Conservation (phyloP, 1,140 invertebrate genomes). For the Procambarus virginalis region DNA sequence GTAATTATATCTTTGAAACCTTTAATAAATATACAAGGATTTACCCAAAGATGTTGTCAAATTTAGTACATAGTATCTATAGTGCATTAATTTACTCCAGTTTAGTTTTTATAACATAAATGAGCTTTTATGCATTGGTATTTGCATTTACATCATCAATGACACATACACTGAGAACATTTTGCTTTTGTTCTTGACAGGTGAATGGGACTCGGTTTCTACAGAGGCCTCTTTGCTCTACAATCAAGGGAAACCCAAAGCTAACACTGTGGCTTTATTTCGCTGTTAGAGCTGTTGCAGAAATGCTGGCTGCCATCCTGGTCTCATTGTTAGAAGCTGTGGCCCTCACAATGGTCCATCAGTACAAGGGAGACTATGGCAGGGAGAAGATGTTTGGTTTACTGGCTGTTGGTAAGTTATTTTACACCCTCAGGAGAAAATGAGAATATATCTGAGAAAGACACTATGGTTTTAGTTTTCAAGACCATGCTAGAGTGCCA, state of each 20-base stretch:
- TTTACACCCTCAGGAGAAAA: background rate
- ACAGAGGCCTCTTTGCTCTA: constrained; percentile 25
- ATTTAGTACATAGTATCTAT: too few species aligned
- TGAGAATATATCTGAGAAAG: background rate
- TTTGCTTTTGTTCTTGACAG: constrained; percentile 18
- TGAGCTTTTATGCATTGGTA: too few species aligned
- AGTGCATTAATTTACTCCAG: too few species aligned
- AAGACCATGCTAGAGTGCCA: background rate
- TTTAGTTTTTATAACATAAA: too few species aligned
- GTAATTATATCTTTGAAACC: too few species aligned
- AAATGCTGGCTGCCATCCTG: constrained; percentile 84
- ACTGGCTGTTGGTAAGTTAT: constrained; percentile 81
- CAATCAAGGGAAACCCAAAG: constrained; percentile 77
- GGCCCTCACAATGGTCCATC: constrained; percentile 85
- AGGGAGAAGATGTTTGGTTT: constrained; percentile 86
- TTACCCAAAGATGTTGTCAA: too few species aligned
- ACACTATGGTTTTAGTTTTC: background rate
- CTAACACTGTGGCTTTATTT: constrained; percentile 84
- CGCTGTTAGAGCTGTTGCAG: constrained; percentile 80
- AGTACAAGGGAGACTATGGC: constrained; percentile 86
- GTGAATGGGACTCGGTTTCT: constrained; percentile 47
- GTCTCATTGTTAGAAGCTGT: constrained; percentile 83
- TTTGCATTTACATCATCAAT: too few species aligned
- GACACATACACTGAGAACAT: too few species aligned
- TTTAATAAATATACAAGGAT: too few species aligned